phyloP scores from a whole-genome alignment of 2,888 invertebrate species.

The Brachyptera putata region DNA sequence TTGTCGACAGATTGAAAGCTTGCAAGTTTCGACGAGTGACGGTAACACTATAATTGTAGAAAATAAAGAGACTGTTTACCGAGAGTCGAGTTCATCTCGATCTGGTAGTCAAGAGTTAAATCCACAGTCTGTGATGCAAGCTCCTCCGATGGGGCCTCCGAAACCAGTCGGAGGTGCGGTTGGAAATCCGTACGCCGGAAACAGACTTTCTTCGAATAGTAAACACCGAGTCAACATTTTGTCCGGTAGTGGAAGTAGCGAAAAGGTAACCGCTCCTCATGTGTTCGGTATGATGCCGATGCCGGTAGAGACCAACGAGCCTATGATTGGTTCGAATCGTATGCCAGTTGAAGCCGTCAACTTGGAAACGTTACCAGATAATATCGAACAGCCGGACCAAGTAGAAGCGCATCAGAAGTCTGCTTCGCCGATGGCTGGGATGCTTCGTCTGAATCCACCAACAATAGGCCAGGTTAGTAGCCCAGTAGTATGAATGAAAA shows the following conservation, averaged over 20 bases:
- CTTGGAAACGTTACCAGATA: conserved; percentile 63
- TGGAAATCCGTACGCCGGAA: background rate
- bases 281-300: no score
- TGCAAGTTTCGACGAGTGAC: no score
- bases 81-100: no score
- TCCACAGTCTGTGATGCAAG: background rate
- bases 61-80: no score
- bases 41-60: no score
- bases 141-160: no score
- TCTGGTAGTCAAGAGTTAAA: background rate
- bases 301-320: no score
- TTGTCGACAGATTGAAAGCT: background rate
- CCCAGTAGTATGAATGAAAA: no score
- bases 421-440: background rate
- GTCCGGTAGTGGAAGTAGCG: background rate
- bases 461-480: conserved; percentile 25
- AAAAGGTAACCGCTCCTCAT: background rate
- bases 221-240: background rate
- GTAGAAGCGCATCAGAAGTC: conserved; percentile 13
- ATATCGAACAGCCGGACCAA: conserved; percentile 57
- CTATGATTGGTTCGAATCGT: no score
- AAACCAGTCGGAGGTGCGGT: no score
- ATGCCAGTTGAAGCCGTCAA: no score
- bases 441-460: no score
- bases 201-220: background rate